phyloP scores from a whole-genome alignment of 1,140 invertebrate genomes.

The Drosophila pectinifera region DNA sequence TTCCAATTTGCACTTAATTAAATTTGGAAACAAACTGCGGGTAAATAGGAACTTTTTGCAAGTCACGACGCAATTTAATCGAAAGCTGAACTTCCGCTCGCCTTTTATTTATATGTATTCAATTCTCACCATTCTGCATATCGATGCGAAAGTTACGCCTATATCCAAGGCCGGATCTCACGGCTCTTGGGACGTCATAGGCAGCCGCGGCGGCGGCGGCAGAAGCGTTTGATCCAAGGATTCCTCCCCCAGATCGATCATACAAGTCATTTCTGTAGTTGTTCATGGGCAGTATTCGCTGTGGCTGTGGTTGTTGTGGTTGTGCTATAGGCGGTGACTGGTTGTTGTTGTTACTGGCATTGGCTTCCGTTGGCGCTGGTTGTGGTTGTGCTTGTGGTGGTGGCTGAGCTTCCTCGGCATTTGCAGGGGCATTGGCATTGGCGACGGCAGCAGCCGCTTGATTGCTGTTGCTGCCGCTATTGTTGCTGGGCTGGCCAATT shows the following conservation, averaged over 20 bases:
- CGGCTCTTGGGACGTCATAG: conserved; percentile 82
- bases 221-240: conserved; percentile 29
- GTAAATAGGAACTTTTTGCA: neutral
- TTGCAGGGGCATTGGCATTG: conserved; percentile 80
- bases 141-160: conserved; percentile 84
- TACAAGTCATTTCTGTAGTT: conserved; percentile 84
- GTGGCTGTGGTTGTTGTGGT: conserved; percentile 47
- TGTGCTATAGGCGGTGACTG: conserved; percentile 34
- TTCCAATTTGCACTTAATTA: conserved; percentile 1
- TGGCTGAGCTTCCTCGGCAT: conserved; percentile 62
- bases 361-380: conserved; percentile 52
- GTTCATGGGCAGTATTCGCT: conserved; percentile 66
- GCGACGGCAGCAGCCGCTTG: conserved; percentile 46
- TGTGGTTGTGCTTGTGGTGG: conserved; percentile 34
- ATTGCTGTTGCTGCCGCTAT: no score
- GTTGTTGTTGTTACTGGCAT: conserved; percentile 46
- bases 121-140: conserved; percentile 69
- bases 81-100: conserved; percentile 7
- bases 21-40: neutral
- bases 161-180: conserved; percentile 80
- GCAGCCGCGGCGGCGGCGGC: conserved; percentile 53
- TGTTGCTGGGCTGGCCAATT: conserved; percentile 80
- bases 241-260: conserved; percentile 67
- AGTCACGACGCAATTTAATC: neutral
- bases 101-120: neutral